phyloP scores from a whole-genome alignment of 2,888 invertebrate species.

The Coleophora deauratella region DNA sequence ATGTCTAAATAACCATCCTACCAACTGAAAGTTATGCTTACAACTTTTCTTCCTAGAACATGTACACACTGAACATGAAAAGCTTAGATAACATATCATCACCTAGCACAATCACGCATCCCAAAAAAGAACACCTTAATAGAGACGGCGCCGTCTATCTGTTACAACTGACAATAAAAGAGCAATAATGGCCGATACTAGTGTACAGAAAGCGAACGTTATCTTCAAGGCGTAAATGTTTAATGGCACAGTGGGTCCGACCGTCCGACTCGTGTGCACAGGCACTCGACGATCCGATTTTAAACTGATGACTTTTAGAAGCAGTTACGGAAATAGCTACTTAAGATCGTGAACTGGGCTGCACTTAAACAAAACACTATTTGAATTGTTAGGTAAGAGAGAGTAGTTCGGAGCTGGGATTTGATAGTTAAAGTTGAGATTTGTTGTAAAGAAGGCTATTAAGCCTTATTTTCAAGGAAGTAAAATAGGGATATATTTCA shows the following conservation, averaged over 20 bases:
- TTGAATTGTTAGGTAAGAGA: background rate
- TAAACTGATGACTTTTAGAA: conserved; percentile 64
- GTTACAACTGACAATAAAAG: conserved; percentile 58
- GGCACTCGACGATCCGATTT: conserved; percentile 54
- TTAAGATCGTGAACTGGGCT: conserved; percentile 43
- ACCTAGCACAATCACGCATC: too few relatives aligned
- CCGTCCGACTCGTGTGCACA: conserved; percentile 29
- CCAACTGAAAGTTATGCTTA: too few relatives aligned
- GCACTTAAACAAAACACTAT: conserved; percentile 45
- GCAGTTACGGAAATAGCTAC: conserved; percentile 57
- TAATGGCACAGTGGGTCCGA: conserved; percentile 45
- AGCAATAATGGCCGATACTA: conserved; percentile 53
- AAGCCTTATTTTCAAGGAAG: too few relatives aligned
- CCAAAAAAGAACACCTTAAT: conserved; percentile 34
- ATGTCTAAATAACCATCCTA: too few relatives aligned
- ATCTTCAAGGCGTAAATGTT: conserved; percentile 64
- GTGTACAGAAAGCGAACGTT: conserved; percentile 59
- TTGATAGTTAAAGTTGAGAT: conserved; percentile 1
- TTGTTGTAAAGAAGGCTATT: too few relatives aligned
- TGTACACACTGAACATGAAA: too few relatives aligned
- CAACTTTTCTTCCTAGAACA: too few relatives aligned
- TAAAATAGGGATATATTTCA: too few relatives aligned
- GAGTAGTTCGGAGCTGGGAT: background rate
- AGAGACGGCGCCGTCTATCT: conserved; percentile 39
- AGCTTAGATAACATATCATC: too few relatives aligned